Conservation (phyloP, 2,797 vertebrate genomes). For the Acanthurus leucopareius region DNA sequence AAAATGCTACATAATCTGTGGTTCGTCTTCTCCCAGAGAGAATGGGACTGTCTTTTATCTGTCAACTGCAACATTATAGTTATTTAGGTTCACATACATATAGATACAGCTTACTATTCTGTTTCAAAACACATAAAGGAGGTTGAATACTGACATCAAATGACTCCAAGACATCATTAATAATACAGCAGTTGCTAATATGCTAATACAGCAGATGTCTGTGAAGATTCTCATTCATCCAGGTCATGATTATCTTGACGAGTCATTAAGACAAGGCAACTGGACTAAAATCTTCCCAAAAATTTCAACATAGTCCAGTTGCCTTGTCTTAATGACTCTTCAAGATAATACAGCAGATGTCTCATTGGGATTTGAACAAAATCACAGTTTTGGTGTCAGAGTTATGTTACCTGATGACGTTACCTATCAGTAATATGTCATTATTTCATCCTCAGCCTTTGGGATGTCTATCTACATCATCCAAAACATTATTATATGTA, state of each 20-base stretch:
- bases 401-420: background rate
- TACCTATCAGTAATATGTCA: background rate
- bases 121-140: background rate
- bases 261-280: no score
- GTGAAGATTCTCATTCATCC: no score
- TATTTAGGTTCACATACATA: background rate
- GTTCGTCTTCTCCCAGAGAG: background rate
- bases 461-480: background rate
- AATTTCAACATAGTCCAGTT: no score
- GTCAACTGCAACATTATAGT: conserved; percentile 5
- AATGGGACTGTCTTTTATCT: conserved; percentile 27
- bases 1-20: conserved; percentile 20
- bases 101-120: background rate
- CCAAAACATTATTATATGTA: background rate
- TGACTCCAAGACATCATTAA: background rate
- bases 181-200: no score
- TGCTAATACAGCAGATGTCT: background rate
- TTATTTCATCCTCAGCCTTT: background rate
- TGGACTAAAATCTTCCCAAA: no score
- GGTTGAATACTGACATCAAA: background rate
- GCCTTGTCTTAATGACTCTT: no score
- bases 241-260: no score
- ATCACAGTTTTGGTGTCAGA: background rate
- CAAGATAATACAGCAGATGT: background rate
- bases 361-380: background rate